Evolutionary conservation across 2,113 vertebrate genomes (phyloP).

Genomic region (Caranx ignobilis): DNA sequence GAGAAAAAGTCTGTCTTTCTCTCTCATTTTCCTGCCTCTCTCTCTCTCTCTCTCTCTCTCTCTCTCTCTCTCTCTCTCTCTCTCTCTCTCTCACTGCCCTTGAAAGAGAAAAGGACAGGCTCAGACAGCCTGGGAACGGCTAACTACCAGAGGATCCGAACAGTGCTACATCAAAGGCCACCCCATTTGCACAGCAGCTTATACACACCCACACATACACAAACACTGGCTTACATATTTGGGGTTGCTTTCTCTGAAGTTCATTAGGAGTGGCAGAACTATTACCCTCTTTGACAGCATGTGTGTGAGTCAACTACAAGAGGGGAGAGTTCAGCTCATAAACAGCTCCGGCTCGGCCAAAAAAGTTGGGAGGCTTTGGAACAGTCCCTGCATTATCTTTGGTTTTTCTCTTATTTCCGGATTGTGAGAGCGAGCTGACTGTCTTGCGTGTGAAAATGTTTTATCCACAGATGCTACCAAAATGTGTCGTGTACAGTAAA

Average conservation of each 20-base stretch:
- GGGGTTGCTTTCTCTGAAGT: constrained; percentile 76
- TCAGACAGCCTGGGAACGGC: constrained; percentile 79
- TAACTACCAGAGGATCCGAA: constrained; percentile 69
- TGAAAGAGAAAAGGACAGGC: constrained; percentile 72
- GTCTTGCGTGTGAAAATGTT: constrained; percentile 11
- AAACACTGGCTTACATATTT: constrained; percentile 79
- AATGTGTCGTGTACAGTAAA: constrained; percentile 36
- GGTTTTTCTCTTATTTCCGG: neutral
- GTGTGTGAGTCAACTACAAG: constrained; percentile 54
- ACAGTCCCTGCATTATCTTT: constrained; percentile 11
- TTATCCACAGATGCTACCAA: constrained; percentile 15
- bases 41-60: constrained; percentile 34
- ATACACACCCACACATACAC: constrained; percentile 80
- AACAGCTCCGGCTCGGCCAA: constrained; percentile 43
- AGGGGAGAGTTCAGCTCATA: constrained; percentile 53
- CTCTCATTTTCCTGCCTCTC: constrained; percentile 41
- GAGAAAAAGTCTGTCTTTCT: constrained; percentile 14
- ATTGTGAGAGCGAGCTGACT: neutral
- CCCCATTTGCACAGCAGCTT: constrained; percentile 77
- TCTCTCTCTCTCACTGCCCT: constrained; percentile 66
- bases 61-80: constrained; percentile 37
- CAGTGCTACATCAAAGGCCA: constrained; percentile 77
- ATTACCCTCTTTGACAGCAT: constrained; percentile 68
- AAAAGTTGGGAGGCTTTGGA: constrained; percentile 31
- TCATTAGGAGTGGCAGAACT: constrained; percentile 74